phyloP scores from a whole-genome alignment of 2,113 vertebrate genomes.

The Cisticola juncidis region DNA sequence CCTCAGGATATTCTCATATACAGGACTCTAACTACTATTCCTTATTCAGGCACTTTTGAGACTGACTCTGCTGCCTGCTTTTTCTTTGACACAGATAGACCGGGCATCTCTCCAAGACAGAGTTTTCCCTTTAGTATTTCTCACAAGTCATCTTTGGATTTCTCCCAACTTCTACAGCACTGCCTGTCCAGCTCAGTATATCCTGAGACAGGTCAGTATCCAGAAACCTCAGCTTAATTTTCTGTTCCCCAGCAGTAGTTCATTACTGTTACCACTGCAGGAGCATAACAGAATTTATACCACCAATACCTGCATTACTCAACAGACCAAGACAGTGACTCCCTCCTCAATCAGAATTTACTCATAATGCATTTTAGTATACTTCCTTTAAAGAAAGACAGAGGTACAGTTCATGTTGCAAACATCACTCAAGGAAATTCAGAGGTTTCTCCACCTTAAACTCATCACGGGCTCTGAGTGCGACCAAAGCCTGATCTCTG shows the following conservation, averaged over 20 bases:
- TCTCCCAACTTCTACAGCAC: background rate
- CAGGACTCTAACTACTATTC: background rate
- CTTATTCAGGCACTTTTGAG: background rate
- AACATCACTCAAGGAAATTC: background rate
- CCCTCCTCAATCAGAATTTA: background rate
- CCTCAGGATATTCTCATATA: background rate
- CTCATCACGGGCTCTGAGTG: background rate
- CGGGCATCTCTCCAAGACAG: background rate
- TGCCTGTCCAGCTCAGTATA: background rate
- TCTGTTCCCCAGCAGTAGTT: background rate
- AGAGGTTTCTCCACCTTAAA: background rate
- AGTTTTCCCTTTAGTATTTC: background rate
- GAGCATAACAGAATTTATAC: background rate
- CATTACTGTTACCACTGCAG: background rate
- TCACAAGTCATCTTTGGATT: background rate
- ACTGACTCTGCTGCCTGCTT: background rate
- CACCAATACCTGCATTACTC: background rate
- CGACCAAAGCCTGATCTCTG: background rate
- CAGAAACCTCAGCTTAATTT: background rate
- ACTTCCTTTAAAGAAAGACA: background rate
- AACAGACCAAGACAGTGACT: background rate
- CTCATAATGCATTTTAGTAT: background rate
- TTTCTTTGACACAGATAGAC: background rate
- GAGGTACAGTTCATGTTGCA: background rate
- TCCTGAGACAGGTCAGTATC: background rate